Percentiles rank a stretch among this genome's conserved stretches.
These are phyloP conservation scores for Aurelia aurita DNA, from an alignment of 30 jellyfish, hydroid and myxozoan genomes.

Conservation along the genomic window DNA sequence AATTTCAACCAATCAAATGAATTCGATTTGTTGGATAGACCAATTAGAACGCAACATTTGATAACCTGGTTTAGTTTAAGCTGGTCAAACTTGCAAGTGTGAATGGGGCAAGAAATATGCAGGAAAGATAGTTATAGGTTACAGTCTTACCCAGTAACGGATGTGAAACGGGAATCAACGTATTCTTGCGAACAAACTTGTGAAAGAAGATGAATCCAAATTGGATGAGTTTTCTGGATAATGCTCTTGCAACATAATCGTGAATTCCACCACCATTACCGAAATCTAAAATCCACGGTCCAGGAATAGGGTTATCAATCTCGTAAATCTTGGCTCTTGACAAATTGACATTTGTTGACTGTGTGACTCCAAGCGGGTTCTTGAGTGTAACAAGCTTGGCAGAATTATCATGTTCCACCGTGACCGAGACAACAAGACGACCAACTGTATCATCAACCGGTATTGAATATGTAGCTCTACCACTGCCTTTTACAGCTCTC, in stretches of 20 bases:
- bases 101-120: too few species aligned
- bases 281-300: constrained; percentile 53
- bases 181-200: constrained; percentile 43
- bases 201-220: constrained; percentile 73
- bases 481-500: constrained; percentile 13
- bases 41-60: too few species aligned
- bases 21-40: too few species aligned
- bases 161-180: constrained; percentile 72
- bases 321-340: constrained; percentile 69
- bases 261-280: constrained; percentile 58
- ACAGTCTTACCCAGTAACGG: constrained; percentile 70
- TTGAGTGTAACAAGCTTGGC: constrained; percentile 51
- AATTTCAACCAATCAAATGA: too few species aligned
- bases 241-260: constrained; percentile 71
- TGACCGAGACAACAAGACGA: constrained; percentile 64
- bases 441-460: constrained; percentile 80
- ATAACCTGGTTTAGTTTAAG: too few species aligned
- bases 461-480: constrained; percentile 26
- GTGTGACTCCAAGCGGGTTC: constrained; percentile 48
- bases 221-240: constrained; percentile 72
- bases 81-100: too few species aligned
- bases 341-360: constrained; percentile 57
- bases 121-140: too few species aligned
- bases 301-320: constrained; percentile 65
- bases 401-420: constrained; percentile 42